phyloP scores from a whole-genome alignment of 2,888 invertebrate genomes.

The Rhagophthalmus giganteus region DNA sequence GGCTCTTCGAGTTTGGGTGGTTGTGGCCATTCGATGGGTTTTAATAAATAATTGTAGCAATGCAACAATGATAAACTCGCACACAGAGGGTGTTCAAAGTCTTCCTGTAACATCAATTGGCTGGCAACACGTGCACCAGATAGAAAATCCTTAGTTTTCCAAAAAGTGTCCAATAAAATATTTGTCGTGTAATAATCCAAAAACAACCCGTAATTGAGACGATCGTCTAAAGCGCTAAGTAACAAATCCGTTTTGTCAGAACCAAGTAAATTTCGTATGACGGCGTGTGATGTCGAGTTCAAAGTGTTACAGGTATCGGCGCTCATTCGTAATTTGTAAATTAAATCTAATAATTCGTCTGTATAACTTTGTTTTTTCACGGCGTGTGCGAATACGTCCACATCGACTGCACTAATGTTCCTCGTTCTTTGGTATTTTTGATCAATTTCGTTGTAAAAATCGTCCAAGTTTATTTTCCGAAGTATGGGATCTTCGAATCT shows the following conservation, averaged over 20 bases:
- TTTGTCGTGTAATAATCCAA: conserved; percentile 81
- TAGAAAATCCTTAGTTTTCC: conserved; percentile 68
- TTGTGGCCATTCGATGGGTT: conserved; percentile 57
- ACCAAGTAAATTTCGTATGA: conserved; percentile 65
- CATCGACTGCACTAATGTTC: conserved; percentile 74
- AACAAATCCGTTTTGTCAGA: conserved; percentile 65
- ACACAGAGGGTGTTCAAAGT: conserved; percentile 72
- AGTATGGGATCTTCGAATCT: conserved; percentile 66
- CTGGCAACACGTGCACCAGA: conserved; percentile 77
- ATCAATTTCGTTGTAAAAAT: conserved; percentile 72
- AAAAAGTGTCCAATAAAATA: conserved; percentile 76
- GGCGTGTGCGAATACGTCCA: conserved; percentile 80
- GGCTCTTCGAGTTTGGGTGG: conserved; percentile 51
- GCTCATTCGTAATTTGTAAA: conserved; percentile 72
- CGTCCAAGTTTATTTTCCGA: conserved; percentile 63
- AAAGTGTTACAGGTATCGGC: conserved; percentile 71
- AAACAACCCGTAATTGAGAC: conserved; percentile 87
- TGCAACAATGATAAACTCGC: conserved; percentile 72
- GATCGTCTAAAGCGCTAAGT: conserved; percentile 74
- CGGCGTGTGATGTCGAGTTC: conserved; percentile 82
- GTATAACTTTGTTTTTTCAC: conserved; percentile 60
- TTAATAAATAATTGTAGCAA: conserved; percentile 70
- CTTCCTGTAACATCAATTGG: conserved; percentile 87
- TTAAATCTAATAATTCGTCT: conserved; percentile 73
- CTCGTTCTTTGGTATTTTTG: conserved; percentile 65